Percentiles rank a stretch among this genome's conserved stretches.
Conservation (phyloP, 2,888 invertebrate species). For the Tachina fera region DNA sequence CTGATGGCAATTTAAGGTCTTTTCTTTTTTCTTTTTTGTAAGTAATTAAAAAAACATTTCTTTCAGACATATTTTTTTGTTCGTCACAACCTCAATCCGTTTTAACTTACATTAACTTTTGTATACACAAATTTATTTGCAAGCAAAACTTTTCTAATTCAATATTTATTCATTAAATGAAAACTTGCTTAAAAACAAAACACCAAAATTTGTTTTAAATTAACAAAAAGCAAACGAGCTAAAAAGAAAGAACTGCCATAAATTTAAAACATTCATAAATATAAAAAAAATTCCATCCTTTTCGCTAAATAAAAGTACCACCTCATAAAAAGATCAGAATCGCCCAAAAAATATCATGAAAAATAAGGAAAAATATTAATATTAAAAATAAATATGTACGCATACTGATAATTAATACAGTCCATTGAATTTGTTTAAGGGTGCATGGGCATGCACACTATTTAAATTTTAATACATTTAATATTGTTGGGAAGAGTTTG, state of each 20-base stretch:
- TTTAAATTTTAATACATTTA: too few species aligned
- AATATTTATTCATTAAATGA: slow-evolving; percentile 59
- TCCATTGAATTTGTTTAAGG: not conserved
- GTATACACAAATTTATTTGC: slow-evolving; percentile 48
- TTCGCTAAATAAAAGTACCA: slow-evolving; percentile 15
- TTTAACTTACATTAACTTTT: slow-evolving; percentile 31
- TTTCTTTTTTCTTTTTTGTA: not conserved
- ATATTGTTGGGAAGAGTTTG: too few species aligned
- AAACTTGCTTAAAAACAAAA: slow-evolving; percentile 49
- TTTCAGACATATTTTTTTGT: too few species aligned
- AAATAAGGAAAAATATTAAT: slow-evolving; percentile 29
- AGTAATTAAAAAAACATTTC: slow-evolving; percentile 50
- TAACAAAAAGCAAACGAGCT: slow-evolving; percentile 21
- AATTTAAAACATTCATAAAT: slow-evolving; percentile 66
- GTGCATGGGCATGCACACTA: not conserved
- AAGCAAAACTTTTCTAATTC: slow-evolving; percentile 53
- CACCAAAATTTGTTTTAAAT: slow-evolving; percentile 62
- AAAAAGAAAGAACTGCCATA: slow-evolving; percentile 54
- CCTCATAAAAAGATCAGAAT: slow-evolving; percentile 19
- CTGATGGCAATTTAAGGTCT: slow-evolving; percentile 29
- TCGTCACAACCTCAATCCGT: slow-evolving; percentile 10
- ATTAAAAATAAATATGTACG: slow-evolving; percentile 13
- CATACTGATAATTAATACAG: slow-evolving; percentile 10
- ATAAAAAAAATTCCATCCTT: slow-evolving; percentile 42
- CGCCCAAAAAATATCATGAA: not conserved